Evolutionary conservation across 2,888 invertebrate genomes (phyloP).

Genomic region (Drosophila percnosoma): DNA sequence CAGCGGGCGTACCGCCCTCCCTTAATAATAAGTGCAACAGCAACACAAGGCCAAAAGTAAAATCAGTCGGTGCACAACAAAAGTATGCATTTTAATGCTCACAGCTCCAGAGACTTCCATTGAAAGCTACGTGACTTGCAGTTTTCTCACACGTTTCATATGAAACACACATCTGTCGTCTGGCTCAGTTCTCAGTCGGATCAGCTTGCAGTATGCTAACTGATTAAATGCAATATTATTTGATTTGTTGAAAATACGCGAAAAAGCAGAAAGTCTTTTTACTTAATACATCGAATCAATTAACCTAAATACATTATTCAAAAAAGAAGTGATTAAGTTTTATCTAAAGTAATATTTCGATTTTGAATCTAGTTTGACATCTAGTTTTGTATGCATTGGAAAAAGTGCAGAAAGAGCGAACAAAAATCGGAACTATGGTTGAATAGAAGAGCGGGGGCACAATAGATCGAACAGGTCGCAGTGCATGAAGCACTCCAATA

Average conservation of each 20-base stretch:
- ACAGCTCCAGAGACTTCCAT: slow-evolving; percentile 34
- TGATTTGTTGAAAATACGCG: not conserved
- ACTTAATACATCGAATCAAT: not conserved
- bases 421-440: not conserved
- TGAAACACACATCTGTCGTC: not conserved
- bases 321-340: not conserved
- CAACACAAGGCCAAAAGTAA: slow-evolving; percentile 40
- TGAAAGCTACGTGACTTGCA: slow-evolving; percentile 44
- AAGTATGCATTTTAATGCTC: slow-evolving; percentile 50
- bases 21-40: slow-evolving; percentile 53
- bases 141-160: not conserved
- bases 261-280: not conserved
- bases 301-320: not conserved
- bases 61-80: slow-evolving; percentile 9
- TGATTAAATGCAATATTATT: not conserved
- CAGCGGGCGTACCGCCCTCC: not conserved
- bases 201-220: not conserved
- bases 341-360: not conserved
- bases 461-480: not conserved
- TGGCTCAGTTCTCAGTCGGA: not conserved
- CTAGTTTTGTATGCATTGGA: not conserved
- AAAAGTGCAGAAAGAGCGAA: not conserved
- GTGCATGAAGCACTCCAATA: not conserved
- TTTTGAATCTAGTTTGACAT: not conserved
- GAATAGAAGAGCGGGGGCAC: not conserved